phyloP scores from a whole-genome alignment of 2,797 vertebrate species.

The Pipistrellus kuhlii region DNA sequence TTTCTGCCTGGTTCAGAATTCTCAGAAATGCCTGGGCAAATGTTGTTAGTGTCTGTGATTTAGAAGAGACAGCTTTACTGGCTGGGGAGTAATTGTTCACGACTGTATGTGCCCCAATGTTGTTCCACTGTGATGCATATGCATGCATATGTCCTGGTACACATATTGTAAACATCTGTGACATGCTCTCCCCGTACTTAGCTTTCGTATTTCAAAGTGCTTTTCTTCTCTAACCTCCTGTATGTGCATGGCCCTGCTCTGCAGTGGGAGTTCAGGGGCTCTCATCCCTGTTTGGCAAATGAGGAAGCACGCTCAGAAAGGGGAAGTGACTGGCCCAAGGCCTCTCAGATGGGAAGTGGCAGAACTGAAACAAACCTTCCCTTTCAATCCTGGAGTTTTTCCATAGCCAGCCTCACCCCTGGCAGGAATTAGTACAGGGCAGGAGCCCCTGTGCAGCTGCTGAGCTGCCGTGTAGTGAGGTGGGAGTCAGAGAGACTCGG shows the following conservation, averaged over 20 bases:
- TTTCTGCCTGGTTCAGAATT: slow-evolving; percentile 34
- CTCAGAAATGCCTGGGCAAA: background rate
- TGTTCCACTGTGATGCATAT: background rate
- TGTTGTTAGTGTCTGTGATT: background rate
- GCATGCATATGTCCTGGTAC: background rate
- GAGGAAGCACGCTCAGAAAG: background rate
- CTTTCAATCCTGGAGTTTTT: background rate
- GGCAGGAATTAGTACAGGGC: background rate
- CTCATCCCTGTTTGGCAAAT: background rate
- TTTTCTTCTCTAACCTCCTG: slow-evolving; percentile 10
- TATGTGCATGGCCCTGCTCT: background rate
- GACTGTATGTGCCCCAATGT: background rate
- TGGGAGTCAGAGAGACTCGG: background rate
- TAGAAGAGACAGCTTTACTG: slow-evolving; percentile 7
- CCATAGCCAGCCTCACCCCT: background rate
- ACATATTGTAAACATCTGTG: background rate
- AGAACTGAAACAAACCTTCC: background rate
- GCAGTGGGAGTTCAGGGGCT: background rate
- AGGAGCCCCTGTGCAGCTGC: background rate
- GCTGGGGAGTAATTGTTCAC: background rate
- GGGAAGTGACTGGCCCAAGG: background rate
- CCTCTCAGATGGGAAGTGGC: background rate
- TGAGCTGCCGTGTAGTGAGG: background rate
- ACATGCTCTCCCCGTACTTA: background rate
- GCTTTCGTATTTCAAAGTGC: background rate